These are phyloP conservation scores for Lochmaea capreae DNA, from an alignment of 2,888 invertebrate species.

Conservation along the genomic window DNA sequence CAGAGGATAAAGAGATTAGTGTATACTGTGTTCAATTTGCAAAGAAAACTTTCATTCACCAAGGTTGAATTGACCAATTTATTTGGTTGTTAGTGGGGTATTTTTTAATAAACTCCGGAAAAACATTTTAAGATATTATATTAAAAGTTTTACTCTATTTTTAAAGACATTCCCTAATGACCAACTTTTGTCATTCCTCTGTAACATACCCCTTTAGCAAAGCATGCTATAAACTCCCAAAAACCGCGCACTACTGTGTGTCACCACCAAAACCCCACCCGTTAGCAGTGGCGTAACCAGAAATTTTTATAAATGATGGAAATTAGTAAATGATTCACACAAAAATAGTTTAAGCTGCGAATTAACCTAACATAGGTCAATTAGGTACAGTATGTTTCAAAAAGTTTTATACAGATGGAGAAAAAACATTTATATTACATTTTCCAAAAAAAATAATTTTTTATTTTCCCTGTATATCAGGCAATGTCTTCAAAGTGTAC, in stretches of 20 bases:
- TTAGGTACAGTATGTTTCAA: too few species aligned
- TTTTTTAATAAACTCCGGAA: background rate
- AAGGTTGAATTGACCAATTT: background rate
- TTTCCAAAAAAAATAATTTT: too few species aligned
- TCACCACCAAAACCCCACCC: slow-evolving; percentile 44
- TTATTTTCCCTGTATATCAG: too few species aligned
- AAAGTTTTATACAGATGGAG: too few species aligned
- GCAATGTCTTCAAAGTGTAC: too few species aligned
- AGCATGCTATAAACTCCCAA: slow-evolving; percentile 48
- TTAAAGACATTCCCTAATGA: slow-evolving; percentile 23
- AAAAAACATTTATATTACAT: too few species aligned
- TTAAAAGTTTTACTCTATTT: slow-evolving; percentile 28
- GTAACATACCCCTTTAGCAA: slow-evolving; percentile 52
- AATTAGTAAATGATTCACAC: too few species aligned
- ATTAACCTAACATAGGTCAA: too few species aligned
- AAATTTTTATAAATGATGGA: background rate
- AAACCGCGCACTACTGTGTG: slow-evolving; percentile 49
- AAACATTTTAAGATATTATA: background rate
- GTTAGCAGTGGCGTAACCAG: slow-evolving; percentile 12
- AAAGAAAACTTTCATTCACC: too few species aligned
- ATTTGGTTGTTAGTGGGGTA: background rate
- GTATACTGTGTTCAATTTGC: too few species aligned
- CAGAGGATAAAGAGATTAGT: too few species aligned
- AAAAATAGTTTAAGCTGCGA: too few species aligned
- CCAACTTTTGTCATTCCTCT: slow-evolving; percentile 42